Conservation (phyloP, 2,797 vertebrate species). For the Sardinella longiceps region DNA sequence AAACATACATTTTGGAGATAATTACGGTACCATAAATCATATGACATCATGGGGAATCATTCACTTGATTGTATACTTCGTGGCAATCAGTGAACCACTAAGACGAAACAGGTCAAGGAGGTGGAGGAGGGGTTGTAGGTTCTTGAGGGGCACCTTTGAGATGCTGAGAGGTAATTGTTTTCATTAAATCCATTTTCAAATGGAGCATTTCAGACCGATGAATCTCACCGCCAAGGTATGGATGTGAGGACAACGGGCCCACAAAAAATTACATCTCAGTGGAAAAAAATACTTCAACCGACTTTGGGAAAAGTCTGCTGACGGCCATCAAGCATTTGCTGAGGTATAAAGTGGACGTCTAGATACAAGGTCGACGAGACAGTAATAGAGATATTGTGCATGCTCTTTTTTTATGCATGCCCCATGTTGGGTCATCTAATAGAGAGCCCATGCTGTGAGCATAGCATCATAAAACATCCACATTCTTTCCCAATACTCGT, state of each 20-base stretch:
- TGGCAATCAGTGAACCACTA: conserved; percentile 19
- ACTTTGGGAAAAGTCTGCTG: not conserved
- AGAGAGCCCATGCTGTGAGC: not conserved
- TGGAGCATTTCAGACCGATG: conserved; percentile 4
- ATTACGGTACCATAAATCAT: conserved; percentile 37
- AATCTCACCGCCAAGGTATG: not conserved
- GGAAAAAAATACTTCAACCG: not conserved
- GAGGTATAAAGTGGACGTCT: not conserved
- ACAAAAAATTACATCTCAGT: not conserved
- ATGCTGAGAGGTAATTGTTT: conserved; percentile 22
- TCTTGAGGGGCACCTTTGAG: conserved; percentile 14
- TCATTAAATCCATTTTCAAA: conserved; percentile 24
- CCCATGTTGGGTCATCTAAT: conserved; percentile 2
- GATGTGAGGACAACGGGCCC: not conserved
- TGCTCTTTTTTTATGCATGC: not conserved
- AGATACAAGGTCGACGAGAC: not conserved
- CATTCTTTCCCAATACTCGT: not conserved
- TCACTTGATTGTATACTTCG: conserved; percentile 39
- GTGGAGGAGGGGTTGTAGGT: conserved; percentile 19
- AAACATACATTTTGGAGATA: conserved; percentile 42
- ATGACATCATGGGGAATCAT: conserved; percentile 36
- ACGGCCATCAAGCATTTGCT: not conserved
- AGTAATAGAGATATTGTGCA: not conserved
- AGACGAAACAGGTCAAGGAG: conserved; percentile 11
- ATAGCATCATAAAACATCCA: not conserved